phyloP scores from a whole-genome alignment of 2,797 vertebrate genomes.

The Acanthornis magna region DNA sequence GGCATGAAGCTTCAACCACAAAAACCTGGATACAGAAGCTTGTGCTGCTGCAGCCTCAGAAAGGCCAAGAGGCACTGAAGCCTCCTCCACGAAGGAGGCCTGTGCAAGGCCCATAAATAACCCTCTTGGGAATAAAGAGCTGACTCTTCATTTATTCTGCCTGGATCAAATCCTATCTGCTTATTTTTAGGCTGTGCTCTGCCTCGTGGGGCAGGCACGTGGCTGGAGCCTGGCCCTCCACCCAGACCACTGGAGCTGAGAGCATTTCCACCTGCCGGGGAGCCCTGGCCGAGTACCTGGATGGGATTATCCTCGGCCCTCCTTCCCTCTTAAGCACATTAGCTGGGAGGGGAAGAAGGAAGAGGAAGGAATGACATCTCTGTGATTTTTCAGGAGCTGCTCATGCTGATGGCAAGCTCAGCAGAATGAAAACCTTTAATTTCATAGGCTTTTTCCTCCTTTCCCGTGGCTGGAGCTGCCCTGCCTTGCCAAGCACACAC shows the following conservation, averaged over 20 bases:
- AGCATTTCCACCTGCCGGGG: not conserved
- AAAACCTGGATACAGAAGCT: not conserved
- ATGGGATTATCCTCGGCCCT: not conserved
- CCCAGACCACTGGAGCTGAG: not conserved
- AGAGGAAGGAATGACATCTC: not conserved
- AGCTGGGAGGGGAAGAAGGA: not conserved
- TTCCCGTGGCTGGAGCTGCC: not conserved
- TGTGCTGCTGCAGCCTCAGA: not conserved
- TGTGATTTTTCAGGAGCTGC: not conserved
- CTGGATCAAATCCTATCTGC: not conserved
- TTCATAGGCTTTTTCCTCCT: not conserved
- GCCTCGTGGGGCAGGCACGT: not conserved
- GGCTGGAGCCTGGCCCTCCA: not conserved
- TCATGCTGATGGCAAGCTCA: not conserved
- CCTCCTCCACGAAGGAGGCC: not conserved
- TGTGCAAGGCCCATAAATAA: slow-evolving; percentile 19
- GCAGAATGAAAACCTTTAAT: not conserved
- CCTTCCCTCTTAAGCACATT: not conserved
- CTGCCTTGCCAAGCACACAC: not conserved
- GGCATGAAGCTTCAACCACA: not conserved
- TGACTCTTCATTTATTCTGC: not conserved
- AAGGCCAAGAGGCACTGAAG: not conserved
- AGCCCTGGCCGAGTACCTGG: not conserved
- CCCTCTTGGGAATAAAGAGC: not conserved
- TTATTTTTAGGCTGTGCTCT: slow-evolving; percentile 21